Conservation (phyloP, 2,797 vertebrate species). For the Mionectes olivaceus region DNA sequence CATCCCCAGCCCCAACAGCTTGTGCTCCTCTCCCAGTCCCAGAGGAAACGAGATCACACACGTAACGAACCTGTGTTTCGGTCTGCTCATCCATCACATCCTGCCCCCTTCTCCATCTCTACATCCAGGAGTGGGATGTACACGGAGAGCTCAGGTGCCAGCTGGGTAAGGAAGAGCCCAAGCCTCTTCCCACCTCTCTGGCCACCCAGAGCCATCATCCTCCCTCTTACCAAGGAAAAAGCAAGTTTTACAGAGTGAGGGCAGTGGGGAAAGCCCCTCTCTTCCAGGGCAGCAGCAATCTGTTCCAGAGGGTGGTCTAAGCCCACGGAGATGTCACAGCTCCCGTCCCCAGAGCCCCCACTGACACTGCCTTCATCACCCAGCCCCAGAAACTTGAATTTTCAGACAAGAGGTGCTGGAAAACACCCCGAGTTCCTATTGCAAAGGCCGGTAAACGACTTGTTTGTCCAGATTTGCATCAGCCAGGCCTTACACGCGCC, state of each 20-base stretch:
- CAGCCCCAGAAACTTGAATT: not conserved
- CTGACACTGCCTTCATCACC: not conserved
- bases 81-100: not conserved
- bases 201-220: not conserved
- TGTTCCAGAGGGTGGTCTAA: not conserved
- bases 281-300: not conserved
- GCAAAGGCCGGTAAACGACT: rapidly evolving
- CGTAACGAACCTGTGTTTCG: rapidly evolving
- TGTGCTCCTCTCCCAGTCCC: not conserved
- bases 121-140: rapidly evolving
- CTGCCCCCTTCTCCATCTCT: not conserved
- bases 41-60: not conserved
- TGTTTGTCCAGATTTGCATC: not conserved
- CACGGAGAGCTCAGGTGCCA: rapidly evolving
- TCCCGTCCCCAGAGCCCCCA: not conserved
- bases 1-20: not conserved
- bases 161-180: not conserved
- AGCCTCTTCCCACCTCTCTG: not conserved
- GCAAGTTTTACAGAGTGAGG: rapidly evolving
- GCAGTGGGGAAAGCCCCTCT: not conserved
- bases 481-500: rapidly evolving
- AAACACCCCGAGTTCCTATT: not conserved
- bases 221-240: not conserved
- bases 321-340: not conserved
- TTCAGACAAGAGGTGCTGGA: not conserved